Base-by-base conservation (phyloP, 2,113 vertebrate genomes). In the Paramisgurnus dabryanus region DNA sequence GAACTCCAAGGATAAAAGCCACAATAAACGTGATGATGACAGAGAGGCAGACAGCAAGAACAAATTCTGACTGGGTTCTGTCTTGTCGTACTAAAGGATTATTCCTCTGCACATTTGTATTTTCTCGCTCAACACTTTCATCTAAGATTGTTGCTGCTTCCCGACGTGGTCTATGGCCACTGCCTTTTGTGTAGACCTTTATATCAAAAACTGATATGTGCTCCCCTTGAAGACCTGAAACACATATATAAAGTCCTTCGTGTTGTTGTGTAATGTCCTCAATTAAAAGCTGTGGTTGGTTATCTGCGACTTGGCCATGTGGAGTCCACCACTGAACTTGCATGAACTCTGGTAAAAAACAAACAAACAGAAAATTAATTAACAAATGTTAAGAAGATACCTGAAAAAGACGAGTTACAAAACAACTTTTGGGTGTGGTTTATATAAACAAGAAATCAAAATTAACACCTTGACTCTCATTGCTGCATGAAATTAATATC, bases 1-100 rank as follows among this genome's bases (percentile, higher is more conserved):
- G 67, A 49, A 91, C 92, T 43, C 97, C 97, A 57, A 98, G 87
- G 53, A 93, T 89, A 87, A 98, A 98, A 27, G 96, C 95, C 53
- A 93, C 82, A 0, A 95, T 39, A 69, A 98, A 98, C 0, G 96
- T 96, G 73, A 96, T 86, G 61, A 96, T 76, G 83, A 98, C 91
- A 0, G 97, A 95, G 63, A 98, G 91, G 82, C 92, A 93, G 45
- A 97, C 85, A 0, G 94, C 95, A 80, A 96, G 69, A 0, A 71
- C 4, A 4, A 96, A 87, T 13, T 94, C 39, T 49, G 86, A 82
- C 22, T 91, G 45, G 0, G 75, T 61, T 3, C 61, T 40, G 3
- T 2, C 50, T 64, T 45, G 40, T 18, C 57, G 41, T 67, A 47
- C 17, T 64, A 61, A 49, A 57, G 43, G 76, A 7, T 55, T 39